phyloP scores from a whole-genome alignment of 2,113 vertebrate genomes.

The Nestor notabilis region DNA sequence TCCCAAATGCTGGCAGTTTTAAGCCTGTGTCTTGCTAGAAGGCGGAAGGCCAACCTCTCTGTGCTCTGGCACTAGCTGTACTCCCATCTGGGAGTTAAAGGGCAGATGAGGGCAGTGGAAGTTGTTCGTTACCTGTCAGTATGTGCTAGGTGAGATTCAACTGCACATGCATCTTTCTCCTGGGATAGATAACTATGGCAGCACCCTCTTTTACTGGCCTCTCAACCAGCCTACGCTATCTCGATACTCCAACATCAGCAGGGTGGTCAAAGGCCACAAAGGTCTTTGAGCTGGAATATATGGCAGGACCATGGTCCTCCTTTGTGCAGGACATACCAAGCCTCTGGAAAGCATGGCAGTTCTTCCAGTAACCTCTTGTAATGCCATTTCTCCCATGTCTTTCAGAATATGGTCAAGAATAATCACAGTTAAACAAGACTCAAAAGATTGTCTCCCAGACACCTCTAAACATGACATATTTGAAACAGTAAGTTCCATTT shows the following conservation, averaged over 20 bases:
- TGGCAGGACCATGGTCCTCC: neutral
- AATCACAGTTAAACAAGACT: neutral
- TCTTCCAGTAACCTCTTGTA: neutral
- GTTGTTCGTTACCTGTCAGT: neutral
- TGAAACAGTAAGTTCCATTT: neutral
- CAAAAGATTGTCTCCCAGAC: neutral
- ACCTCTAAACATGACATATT: neutral
- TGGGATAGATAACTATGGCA: neutral
- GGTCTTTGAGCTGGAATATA: neutral
- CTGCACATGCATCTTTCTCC: neutral
- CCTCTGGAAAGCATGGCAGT: neutral
- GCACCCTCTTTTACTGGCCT: neutral
- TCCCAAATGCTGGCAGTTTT: neutral
- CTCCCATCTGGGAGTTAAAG: neutral
- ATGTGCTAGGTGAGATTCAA: neutral
- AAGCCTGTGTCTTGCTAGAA: neutral
- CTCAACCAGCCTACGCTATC: accelerated
- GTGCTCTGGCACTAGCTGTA: neutral
- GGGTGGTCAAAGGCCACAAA: neutral
- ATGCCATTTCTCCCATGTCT: neutral
- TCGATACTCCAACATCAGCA: accelerated
- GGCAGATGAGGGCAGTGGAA: neutral
- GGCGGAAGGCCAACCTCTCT: neutral
- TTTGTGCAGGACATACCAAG: neutral
- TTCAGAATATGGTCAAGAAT: neutral